Evolutionary conservation across 2,797 vertebrate species (phyloP).

Genomic region (Arrhamphus sclerolepis): DNA sequence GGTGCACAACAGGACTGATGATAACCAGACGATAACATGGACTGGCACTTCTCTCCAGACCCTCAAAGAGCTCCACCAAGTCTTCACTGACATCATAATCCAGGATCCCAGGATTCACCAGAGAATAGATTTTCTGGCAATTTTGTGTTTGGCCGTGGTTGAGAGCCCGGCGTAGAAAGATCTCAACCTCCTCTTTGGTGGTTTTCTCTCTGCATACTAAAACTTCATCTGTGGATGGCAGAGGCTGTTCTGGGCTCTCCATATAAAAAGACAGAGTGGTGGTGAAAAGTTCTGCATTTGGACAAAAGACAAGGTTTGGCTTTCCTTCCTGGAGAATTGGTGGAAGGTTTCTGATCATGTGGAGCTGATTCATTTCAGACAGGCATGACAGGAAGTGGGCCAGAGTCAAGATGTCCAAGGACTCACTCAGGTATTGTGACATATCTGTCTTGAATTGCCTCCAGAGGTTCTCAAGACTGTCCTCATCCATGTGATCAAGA

Average conservation of each 20-base stretch:
- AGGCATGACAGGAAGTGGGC: constrained; percentile 70
- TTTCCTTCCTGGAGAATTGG: constrained; percentile 69
- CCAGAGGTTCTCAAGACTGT: constrained; percentile 73
- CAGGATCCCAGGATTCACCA: constrained; percentile 78
- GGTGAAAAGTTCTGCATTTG: constrained; percentile 69
- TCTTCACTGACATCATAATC: constrained; percentile 80
- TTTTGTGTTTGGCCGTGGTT: constrained; percentile 26
- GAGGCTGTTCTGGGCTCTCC: constrained; percentile 63
- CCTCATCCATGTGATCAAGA: constrained; percentile 1
- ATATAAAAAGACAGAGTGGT: constrained; percentile 72
- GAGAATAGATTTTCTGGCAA: constrained; percentile 76
- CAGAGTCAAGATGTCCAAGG: constrained; percentile 72
- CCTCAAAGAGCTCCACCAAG: constrained; percentile 74
- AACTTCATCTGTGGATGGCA: constrained; percentile 80
- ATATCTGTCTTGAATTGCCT: constrained; percentile 68
- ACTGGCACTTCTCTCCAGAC: constrained; percentile 57
- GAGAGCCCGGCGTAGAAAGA: constrained; percentile 80
- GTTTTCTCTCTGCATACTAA: constrained; percentile 80
- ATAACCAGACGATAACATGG: constrained; percentile 74
- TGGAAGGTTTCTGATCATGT: constrained; percentile 66
- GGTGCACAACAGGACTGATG: constrained; percentile 74
- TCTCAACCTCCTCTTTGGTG: constrained; percentile 79
- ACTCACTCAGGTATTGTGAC: constrained; percentile 58
- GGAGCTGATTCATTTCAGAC: constrained; percentile 54
- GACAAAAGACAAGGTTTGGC: constrained; percentile 80